Evolutionary conservation across 2,113 vertebrate species (phyloP).

Genomic region (Dasyurus viverrinus): DNA sequence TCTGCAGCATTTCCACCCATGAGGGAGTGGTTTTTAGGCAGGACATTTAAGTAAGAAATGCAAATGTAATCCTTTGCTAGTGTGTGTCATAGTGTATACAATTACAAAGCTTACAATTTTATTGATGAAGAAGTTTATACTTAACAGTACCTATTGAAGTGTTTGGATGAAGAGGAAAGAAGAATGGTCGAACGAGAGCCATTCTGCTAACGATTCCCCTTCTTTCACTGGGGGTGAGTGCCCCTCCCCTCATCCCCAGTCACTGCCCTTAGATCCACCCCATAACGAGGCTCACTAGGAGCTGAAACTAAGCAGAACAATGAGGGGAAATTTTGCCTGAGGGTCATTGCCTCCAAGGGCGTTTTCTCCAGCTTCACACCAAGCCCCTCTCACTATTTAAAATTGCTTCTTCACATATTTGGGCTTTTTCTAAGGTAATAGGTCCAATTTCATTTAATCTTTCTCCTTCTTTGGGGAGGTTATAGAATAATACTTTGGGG

Average conservation of each 20-base stretch:
- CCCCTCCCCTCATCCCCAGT: too few relatives aligned
- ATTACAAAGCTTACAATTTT: background rate
- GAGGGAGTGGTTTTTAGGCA: background rate
- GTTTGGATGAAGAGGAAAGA: background rate
- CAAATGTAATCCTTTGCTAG: background rate
- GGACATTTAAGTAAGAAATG: background rate
- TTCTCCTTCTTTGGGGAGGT: background rate
- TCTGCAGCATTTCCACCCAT: background rate
- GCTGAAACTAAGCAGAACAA: background rate
- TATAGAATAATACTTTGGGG: background rate
- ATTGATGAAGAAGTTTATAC: background rate
- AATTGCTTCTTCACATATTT: background rate
- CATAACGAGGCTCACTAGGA: background rate
- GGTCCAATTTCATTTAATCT: background rate
- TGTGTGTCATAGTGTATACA: background rate
- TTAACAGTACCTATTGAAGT: background rate
- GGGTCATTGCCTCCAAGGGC: background rate
- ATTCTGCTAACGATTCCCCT: background rate
- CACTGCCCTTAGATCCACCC: background rate
- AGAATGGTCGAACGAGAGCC: background rate
- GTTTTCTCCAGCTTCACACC: background rate
- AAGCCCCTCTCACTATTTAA: background rate
- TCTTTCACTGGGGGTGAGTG: background rate
- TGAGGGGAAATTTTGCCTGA: background rate
- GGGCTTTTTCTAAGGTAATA: background rate